Evolutionary conservation across 2,113 vertebrate genomes (phyloP), one percentile per base, ranked within the genome.

Genomic region (Pipra filicauda): DNA sequence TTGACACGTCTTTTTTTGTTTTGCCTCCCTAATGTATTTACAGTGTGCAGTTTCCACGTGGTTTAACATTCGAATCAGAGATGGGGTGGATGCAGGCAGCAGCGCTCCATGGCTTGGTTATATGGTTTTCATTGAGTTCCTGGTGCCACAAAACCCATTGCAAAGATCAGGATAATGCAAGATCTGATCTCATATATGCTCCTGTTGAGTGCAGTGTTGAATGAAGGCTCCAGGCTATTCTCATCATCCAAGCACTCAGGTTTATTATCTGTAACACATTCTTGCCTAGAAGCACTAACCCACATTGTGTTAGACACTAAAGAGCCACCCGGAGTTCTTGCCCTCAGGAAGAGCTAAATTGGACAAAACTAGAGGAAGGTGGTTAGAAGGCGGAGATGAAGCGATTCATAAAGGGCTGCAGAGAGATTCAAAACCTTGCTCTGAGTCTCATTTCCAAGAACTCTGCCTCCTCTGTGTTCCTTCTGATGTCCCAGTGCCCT

Each of bases 201-300:
- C 86, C 20, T 46, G 66, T 91, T 77, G 75, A 92, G 65, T 28
- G 82, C 65, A 88, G 73, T 69, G 71, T 66, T 92, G 81, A 93
- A 84, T 52, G 65, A 93, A 96, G 62, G 59, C 91, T 85, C 49
- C 74, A 62, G 92, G 95, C 86, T 95, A 89, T 93, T 96, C 91
- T 89, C 90, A 86, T 90, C 82, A 84, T 80, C 48, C 44, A 21
- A 70, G 48, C 2, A 0, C 90, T 85, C 54, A 84, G 80, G 72
- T 89, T 96, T 93, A 88, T 95, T 91, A 92, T 91, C 64, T 90
- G 57, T 69, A 93, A 91, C 90, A 80, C 48, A 80, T 88, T 90
- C 57, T 55, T 88, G 72, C 86, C 91, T 91, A 23, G 79, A 75
- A 95, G 89, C 4, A 0, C 84, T 74, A 89, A 86, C 73, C 52